Evolutionary conservation across 37 sponge, comb jelly and placozoan species (phyloP), one percentile per base, ranked within the genome.

Genomic region (Eunapius fragilis): DNA sequence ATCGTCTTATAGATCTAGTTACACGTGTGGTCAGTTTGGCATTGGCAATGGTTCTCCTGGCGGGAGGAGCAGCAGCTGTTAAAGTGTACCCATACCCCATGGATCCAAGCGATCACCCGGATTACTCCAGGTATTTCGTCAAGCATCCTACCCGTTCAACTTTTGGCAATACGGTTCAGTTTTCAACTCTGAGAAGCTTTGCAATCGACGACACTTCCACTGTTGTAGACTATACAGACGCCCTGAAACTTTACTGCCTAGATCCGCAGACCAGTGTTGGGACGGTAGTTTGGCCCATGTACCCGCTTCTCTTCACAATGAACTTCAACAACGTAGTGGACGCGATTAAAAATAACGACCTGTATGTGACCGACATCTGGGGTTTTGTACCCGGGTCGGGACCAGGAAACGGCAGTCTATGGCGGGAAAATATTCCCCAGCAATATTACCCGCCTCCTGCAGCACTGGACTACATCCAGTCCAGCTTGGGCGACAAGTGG

Each of bases 31-130:
- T n/a, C n/a, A n/a, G n/a, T n/a, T n/a, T n/a, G n/a, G n/a, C n/a
- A n/a, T n/a, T n/a, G 58, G 22, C 14, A 17, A 58, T 72, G 26
- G 0, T 72, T 13, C 19, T 25, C 34, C 7, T 76, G 77, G 33
- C n/a, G 27, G 33, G 32, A 36, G 25, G 34, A 25, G 25, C 33
- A 36, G 77, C 25, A 76, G 70, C 89, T 28, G 36, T 89, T 7
- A 47, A 80, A 25, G 25, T 89, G 41, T 89, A 89, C 35, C 72
- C 89, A 19, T 70, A 72, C 72, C 72, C 23, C 4, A 36, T 83
- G 50, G 76, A 81, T 25, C 90, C 85, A 26, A 71, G 22, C 30
- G 86, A 90, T n/a, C 68, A 85, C 37, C 91, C 86, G 25, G 91
- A 90, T 72, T 90, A 75, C 31, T 34, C 69, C 25, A 76, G 82